A percentile compares a stretch with the other conserved stretches of the same genome.
These are phyloP conservation scores for Empis livida DNA, from an alignment of 2,888 invertebrate species.

Conservation along the genomic window DNA sequence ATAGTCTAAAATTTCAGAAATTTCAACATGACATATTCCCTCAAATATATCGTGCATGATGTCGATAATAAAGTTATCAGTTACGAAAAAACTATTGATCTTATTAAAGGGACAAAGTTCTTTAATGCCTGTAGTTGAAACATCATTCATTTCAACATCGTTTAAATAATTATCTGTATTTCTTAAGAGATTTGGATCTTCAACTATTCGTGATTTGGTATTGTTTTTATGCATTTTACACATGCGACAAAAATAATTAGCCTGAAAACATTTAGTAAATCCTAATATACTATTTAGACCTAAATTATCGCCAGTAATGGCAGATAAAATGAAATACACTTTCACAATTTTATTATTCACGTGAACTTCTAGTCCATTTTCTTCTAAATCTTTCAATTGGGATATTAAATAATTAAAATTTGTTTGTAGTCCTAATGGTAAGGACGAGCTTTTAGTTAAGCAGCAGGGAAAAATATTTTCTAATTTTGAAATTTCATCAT, in stretches of 20 bases:
- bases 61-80: slow-evolving; percentile 12
- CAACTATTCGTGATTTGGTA: slow-evolving; percentile 3
- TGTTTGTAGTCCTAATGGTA: not conserved
- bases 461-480: slow-evolving; percentile 6
- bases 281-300: slow-evolving; percentile 13
- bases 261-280: slow-evolving; percentile 12
- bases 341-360: not conserved
- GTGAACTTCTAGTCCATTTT: slow-evolving; percentile 2
- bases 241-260: slow-evolving; percentile 9
- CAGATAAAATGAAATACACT: slow-evolving; percentile 10
- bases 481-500: slow-evolving; percentile 5
- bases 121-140: slow-evolving; percentile 10
- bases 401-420: slow-evolving; percentile 2
- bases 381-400: slow-evolving; percentile 6
- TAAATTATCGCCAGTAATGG: slow-evolving; percentile 14
- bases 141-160: slow-evolving; percentile 1
- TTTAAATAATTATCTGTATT: slow-evolving; percentile 5
- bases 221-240: slow-evolving; percentile 10
- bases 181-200: slow-evolving; percentile 4
- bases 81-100: slow-evolving; percentile 10
- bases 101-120: slow-evolving; percentile 10
- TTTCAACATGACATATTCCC: slow-evolving; percentile 10
- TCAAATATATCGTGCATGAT: slow-evolving; percentile 15
- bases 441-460: slow-evolving; percentile 1
- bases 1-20: slow-evolving; percentile 8